Evolutionary conservation across 2,113 vertebrate genomes (phyloP), one percentile per base, ranked within the genome.

Genomic region (Pithys albifrons): DNA sequence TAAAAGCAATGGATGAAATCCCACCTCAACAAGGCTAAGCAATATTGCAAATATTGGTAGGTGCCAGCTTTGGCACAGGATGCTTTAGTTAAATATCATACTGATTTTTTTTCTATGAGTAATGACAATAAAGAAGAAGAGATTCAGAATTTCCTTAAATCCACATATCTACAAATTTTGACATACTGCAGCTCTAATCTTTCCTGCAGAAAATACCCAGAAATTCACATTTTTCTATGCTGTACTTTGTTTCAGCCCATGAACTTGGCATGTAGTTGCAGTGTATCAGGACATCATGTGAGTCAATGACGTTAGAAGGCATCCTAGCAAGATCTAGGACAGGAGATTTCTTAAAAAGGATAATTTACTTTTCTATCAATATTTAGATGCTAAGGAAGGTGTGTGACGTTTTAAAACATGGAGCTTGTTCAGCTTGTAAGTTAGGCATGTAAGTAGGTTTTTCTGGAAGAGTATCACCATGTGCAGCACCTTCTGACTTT

Each of bases 241-340:
- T 72, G 39, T 46, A 83, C 37, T 73, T 54, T 46, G 41, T 62
- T 90, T 82, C 75, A 74, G 12, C 35, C 58, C 49, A 43, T n/a
- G 43, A 88, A 85, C 14, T 31, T 54, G n/a, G n/a, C 55, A 46
- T 9, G 9, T 5, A 61, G 46, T 65, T 85, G 31, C 37, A 71
- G 55, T 6, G 22, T 35, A 45, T 22, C 58, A 43, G 13, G 0
- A 0, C 27, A 57, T 45, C 13, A 12, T 0, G 0, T 35, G 4
- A 1, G 12, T 25, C 59, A 73, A 3, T 31, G 33, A 74, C 43
- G 22, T n/a, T 3, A 74, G 29, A 93, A 49, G 1, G 1, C n/a
- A 73, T 51, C n/a, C 49, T 18, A 58, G 35, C 23, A 76, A 85
- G 55, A 70, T 77, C 22, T 45, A 73, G 37, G 82, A 48, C 39